These are phyloP conservation scores for Podarcis muralis DNA, from an alignment of 2,113 vertebrate genomes.

Conservation along the genomic window DNA sequence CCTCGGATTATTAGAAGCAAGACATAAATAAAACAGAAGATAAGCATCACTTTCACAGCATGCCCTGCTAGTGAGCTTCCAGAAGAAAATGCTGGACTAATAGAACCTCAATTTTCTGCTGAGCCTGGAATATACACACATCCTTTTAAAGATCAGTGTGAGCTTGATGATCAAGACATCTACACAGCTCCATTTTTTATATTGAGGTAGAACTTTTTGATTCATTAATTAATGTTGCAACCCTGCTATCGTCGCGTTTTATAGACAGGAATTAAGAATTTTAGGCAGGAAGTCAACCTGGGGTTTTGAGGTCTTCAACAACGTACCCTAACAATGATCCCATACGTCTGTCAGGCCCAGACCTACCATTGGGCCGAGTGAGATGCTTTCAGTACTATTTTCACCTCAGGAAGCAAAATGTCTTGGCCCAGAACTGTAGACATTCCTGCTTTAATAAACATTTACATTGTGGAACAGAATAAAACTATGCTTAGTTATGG, in stretches of 20 bases:
- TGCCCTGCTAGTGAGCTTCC: neutral
- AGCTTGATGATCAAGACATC: neutral
- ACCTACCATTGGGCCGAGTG: neutral
- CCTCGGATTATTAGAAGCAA: neutral
- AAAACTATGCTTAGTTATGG: conserved; percentile 42
- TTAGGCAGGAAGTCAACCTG: neutral
- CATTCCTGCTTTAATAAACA: conserved; percentile 27
- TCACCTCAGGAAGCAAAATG: neutral
- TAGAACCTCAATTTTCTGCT: neutral
- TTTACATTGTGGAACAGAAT: conserved; percentile 20
- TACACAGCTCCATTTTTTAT: too few species aligned
- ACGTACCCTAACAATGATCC: neutral
- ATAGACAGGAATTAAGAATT: neutral
- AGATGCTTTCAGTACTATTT: neutral
- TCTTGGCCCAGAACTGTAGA: neutral
- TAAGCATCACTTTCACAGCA: neutral
- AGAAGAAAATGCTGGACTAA: neutral
- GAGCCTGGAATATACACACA: neutral
- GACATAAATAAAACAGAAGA: too few species aligned
- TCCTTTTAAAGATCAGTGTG: neutral
- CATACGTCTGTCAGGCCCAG: neutral
- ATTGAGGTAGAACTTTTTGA: neutral
- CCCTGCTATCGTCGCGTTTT: neutral
- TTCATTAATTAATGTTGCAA: neutral
- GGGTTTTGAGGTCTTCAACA: too few species aligned